These are phyloP conservation scores for Tetheella fluctuosa DNA, from an alignment of 2,888 invertebrate genomes.

Conservation along the genomic window DNA sequence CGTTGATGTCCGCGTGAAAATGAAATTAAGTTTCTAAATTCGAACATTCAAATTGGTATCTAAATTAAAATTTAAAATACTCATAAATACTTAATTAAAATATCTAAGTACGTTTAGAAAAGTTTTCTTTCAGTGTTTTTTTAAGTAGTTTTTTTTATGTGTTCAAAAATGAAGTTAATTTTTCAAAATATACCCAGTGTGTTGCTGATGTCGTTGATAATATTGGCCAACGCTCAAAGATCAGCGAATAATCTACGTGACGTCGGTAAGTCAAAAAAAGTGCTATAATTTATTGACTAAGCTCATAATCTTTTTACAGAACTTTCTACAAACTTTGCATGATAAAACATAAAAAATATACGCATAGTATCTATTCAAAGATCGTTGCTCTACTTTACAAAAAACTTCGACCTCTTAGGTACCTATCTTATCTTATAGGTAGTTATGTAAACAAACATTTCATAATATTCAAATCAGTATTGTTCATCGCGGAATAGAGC, in stretches of 20 bases:
- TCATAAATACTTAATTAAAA: background rate
- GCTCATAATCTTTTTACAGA: background rate
- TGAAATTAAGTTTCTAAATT: conserved; percentile 67
- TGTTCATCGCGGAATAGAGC: background rate
- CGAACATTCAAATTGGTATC: conserved; percentile 29
- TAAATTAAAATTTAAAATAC: conserved; percentile 14
- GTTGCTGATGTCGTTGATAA: conserved; percentile 69
- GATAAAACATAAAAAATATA: no score
- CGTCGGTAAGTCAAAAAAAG: conserved; percentile 62
- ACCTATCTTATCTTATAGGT: background rate
- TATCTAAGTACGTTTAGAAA: conserved; percentile 18
- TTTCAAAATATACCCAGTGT: conserved; percentile 68
- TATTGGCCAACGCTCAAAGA: conserved; percentile 76
- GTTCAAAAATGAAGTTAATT: conserved; percentile 62
- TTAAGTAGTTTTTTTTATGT: conserved; percentile 22
- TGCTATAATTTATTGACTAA: background rate
- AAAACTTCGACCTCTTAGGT: no score
- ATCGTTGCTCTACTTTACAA: background rate
- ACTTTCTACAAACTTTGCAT: background rate
- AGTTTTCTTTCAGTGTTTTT: conserved; percentile 16
- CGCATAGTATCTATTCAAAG: background rate
- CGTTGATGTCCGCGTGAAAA: conserved; percentile 64
- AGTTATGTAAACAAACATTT: conserved; percentile 2
- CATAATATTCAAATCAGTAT: background rate
- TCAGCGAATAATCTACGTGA: conserved; percentile 67